Base-by-base conservation (phyloP, 2,888 invertebrate species). In the Venustoraphidia nigricollis region DNA sequence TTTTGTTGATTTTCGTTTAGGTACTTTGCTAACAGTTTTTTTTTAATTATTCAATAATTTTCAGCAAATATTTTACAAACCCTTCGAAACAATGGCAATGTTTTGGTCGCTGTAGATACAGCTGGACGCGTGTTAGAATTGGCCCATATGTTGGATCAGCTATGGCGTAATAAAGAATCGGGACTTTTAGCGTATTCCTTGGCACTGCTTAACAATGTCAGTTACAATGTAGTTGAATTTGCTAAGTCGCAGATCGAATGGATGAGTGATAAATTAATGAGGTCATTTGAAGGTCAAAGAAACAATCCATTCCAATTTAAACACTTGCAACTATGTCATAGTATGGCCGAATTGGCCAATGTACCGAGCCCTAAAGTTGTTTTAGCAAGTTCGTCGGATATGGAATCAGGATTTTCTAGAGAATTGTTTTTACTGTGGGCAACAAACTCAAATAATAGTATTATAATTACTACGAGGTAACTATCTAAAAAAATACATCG, bases 231-330 rank as follows among this genome's bases (percentile, higher is more conserved):
- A 0, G 90, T 97, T 2, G 97, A 97, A 66, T 97, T 97, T 68
- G 97, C 98, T 2, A 98, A 97, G 66, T 94, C 94, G 0, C 94
- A 87, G 76, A 94, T 98, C 55, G 98, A 98, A 69, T 98, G 97
- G 98, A 98, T 99, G 98, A 94, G 94, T 62, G 97, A 98, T 62
- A 97, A 96, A 62, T 70, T 99, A 40, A 93, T 96, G 74, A 81
- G 92, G 51, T 84, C 84, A 46, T 91, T 92, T 62, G 91, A 92
- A 64, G 89, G 88, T 1, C 88, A 88, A 0, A 76, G 93, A 48
- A 89, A 87, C 59, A 96, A 95, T 71, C 97, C 97, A 0, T 97
- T 96, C 65, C 92, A 92, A 47, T 88, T 97, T 53, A 87, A 89
- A 53, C 90, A 96, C 67, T 71, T 98, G 45, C 91, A 94, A 58